phyloP scores from a whole-genome alignment of 2,888 invertebrate species.

The Epinotia ramella region DNA sequence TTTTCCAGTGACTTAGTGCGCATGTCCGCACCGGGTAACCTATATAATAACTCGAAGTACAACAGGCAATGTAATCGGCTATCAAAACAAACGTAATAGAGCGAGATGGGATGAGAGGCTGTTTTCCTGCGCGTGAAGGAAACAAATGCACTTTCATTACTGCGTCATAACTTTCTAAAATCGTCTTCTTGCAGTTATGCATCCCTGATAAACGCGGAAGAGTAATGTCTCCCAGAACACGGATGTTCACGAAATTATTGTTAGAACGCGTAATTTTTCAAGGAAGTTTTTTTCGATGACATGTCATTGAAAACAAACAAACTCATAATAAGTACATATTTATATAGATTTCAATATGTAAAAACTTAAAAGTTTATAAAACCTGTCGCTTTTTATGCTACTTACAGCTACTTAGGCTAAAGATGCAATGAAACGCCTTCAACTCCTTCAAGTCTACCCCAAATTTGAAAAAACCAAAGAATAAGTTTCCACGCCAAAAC shows the following conservation, averaged over 20 bases:
- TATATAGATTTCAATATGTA: too few species aligned
- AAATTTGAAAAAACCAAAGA: too few species aligned
- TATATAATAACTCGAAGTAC: conserved; percentile 6
- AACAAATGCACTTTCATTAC: background rate
- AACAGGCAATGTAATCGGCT: background rate
- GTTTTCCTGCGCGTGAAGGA: background rate
- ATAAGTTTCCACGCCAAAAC: too few species aligned
- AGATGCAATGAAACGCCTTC: too few species aligned
- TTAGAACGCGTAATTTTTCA: too few species aligned
- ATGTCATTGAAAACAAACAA: too few species aligned
- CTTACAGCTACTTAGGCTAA: too few species aligned
- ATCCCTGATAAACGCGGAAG: conserved; percentile 15
- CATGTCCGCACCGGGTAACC: background rate
- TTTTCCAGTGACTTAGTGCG: background rate
- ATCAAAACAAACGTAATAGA: background rate
- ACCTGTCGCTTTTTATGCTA: too few species aligned
- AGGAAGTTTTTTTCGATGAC: too few species aligned
- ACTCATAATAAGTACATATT: too few species aligned
- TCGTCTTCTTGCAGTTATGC: background rate
- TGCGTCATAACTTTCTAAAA: background rate
- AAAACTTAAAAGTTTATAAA: too few species aligned
- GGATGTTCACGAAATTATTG: background rate
- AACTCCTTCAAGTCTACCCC: too few species aligned
- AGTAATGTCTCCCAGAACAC: background rate
- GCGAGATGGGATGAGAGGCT: conserved; percentile 4